A percentile compares a stretch with the other conserved stretches of the same genome.
phyloP scores from a whole-genome alignment of 2,113 vertebrate species.

The Vulpes lagopus region DNA sequence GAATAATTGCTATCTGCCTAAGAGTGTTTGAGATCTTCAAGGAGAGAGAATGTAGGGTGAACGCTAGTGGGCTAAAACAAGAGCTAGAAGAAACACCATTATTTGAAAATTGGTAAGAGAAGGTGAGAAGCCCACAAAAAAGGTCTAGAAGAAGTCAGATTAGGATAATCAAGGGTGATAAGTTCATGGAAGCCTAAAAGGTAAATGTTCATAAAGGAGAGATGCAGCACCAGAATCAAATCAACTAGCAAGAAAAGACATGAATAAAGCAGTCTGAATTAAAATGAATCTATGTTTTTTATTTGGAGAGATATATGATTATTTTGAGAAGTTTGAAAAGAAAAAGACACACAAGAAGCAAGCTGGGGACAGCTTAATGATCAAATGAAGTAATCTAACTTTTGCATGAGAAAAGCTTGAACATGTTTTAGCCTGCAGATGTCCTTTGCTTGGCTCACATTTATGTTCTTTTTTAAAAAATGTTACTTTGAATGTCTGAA shows the following conservation, averaged over 20 bases:
- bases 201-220: not conserved
- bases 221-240: not conserved
- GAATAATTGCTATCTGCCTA: not conserved
- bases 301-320: not conserved
- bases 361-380: not conserved
- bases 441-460: not conserved
- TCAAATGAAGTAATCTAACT: not conserved
- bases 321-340: constrained; percentile 24
- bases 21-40: not conserved
- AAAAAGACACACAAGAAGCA: not conserved
- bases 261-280: not conserved
- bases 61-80: not conserved
- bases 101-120: not conserved
- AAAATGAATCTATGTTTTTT: not conserved
- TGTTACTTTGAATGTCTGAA: not conserved
- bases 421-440: not conserved
- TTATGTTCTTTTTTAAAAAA: not conserved
- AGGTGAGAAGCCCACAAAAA: not conserved
- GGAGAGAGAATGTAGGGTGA: not conserved
- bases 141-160: not conserved
- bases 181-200: not conserved
- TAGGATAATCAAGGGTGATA: not conserved
- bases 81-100: not conserved
- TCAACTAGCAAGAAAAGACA: not conserved
- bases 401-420: not conserved